Evolutionary conservation across 1,140 invertebrate genomes (phyloP).

Genomic region (Brachionus rotundiformis): DNA sequence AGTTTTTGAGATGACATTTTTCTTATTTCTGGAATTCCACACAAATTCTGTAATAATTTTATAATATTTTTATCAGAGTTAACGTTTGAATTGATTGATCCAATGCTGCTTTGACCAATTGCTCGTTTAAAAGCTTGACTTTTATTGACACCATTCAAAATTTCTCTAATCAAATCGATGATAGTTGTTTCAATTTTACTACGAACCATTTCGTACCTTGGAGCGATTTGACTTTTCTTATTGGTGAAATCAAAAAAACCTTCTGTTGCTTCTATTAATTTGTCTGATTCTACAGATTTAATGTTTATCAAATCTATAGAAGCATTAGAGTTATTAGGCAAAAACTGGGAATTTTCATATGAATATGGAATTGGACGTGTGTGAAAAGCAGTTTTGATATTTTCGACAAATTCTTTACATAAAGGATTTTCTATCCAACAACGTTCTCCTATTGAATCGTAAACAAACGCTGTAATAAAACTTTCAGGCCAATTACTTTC

Average conservation of each 20-base stretch:
- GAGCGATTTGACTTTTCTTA: constrained; percentile 3
- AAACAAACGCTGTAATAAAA: constrained; percentile 76
- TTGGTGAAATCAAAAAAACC: background rate
- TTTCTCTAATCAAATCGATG: constrained; percentile 21
- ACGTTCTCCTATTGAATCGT: constrained; percentile 86
- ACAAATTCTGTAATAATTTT: constrained; percentile 77
- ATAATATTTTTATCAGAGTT: constrained; percentile 73
- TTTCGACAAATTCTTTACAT: constrained; percentile 87
- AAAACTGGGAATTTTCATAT: background rate
- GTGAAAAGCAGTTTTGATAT: constrained; percentile 82
- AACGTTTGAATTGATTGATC: background rate
- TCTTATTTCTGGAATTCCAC: constrained; percentile 81
- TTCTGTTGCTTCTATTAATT: background rate
- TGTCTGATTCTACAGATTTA: background rate
- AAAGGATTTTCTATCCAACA: constrained; percentile 88
- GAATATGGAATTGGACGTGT: constrained; percentile 73
- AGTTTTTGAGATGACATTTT: constrained; percentile 77
- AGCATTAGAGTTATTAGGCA: background rate
- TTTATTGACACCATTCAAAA: background rate
- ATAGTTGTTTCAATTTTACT: constrained; percentile 16
- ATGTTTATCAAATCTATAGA: background rate
- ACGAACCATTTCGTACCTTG: background rate
- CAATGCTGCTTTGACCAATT: background rate
- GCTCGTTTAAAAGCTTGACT: background rate
- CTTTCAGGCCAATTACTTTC: constrained; percentile 67